A percentile compares a stretch with the other conserved stretches of the same genome.
These are phyloP conservation scores for Lepilemur septentrionalis DNA, from an alignment of 2,797 vertebrate genomes.

Conservation along the genomic window DNA sequence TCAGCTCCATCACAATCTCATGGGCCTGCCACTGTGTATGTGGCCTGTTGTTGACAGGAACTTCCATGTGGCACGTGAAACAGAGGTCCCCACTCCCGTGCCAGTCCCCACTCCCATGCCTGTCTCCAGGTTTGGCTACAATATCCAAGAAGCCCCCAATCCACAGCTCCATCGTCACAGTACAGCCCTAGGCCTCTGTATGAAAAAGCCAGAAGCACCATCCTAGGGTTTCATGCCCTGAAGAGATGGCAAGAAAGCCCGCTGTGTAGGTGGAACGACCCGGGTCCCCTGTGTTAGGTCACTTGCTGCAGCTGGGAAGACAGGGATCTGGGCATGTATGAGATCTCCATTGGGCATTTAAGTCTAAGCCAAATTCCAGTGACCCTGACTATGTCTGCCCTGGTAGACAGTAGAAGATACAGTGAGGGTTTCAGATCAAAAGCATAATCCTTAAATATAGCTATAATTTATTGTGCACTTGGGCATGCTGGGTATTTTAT, in stretches of 20 bases:
- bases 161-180: neutral
- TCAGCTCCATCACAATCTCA: neutral
- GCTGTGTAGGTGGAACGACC: neutral
- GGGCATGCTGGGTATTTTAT: neutral
- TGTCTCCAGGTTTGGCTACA: neutral
- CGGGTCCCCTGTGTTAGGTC: neutral
- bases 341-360: neutral
- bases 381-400: neutral
- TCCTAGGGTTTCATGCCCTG: neutral
- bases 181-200: neutral
- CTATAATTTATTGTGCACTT: neutral
- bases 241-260: neutral
- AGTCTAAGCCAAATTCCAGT: neutral
- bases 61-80: neutral
- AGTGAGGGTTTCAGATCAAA: neutral
- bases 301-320: neutral
- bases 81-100: neutral
- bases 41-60: neutral
- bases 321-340: accelerated
- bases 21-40: neutral
- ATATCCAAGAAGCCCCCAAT: neutral
- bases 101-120: neutral
- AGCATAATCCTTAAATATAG: neutral
- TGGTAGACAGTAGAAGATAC: neutral
- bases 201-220: neutral